These are phyloP conservation scores for Chlorocebus sabaeus DNA, from an alignment of 2,113 vertebrate species.

Conservation along the genomic window DNA sequence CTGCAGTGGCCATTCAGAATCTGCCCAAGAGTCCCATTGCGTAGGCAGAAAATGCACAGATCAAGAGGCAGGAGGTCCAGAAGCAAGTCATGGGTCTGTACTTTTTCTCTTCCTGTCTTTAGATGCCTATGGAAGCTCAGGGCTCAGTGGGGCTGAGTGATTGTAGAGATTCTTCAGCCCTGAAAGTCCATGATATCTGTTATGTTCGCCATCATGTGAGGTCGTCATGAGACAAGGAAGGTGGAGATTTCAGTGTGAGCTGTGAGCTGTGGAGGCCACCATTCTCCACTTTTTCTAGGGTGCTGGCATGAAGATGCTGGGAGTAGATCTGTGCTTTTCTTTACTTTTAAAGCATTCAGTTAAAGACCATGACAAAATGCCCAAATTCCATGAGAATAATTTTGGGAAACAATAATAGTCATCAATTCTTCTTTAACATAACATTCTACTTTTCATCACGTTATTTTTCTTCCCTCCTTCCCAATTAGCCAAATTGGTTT, in stretches of 20 bases:
- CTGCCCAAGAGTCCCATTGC: background rate
- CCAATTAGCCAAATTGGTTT: background rate
- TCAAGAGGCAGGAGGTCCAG: background rate
- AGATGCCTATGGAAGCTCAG: background rate
- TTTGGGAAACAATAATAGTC: background rate
- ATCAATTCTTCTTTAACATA: background rate
- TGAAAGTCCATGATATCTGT: background rate
- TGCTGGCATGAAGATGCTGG: background rate
- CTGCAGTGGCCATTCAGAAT: background rate
- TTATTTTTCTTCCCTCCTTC: background rate
- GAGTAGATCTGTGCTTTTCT: background rate
- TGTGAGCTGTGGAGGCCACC: background rate
- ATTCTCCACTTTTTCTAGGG: background rate
- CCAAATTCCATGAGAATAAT: background rate
- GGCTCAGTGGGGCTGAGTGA: no score
- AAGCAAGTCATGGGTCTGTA: background rate
- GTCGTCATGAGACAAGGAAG: background rate
- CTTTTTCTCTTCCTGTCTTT: background rate
- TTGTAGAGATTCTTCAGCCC: background rate
- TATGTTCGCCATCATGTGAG: no score
- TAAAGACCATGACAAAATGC: background rate
- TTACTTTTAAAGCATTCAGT: background rate
- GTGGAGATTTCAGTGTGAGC: background rate
- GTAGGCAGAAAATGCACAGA: accelerated
- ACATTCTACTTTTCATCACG: background rate